phyloP scores from a whole-genome alignment of 2,888 invertebrate genomes.

The Tachina fera region DNA sequence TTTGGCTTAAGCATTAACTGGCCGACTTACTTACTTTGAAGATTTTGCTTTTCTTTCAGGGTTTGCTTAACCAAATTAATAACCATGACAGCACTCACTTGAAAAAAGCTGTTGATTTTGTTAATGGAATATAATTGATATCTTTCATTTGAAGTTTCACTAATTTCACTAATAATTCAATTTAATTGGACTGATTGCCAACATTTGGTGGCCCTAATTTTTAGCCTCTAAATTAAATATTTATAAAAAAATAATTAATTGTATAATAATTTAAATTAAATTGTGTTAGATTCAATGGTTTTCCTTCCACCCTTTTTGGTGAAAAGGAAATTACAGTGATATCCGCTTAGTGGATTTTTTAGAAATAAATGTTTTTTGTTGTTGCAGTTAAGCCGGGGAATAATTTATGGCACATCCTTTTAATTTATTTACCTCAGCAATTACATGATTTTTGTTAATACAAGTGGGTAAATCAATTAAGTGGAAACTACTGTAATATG shows the following conservation, averaged over 20 bases:
- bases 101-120: slow-evolving; percentile 24
- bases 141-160: slow-evolving; percentile 71
- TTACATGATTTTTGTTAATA: no score
- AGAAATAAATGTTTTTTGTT: neutral
- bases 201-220: slow-evolving; percentile 66
- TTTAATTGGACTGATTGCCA: slow-evolving; percentile 75
- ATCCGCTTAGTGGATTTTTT: no score
- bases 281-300: slow-evolving; percentile 9
- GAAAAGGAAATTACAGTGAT: neutral
- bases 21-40: slow-evolving; percentile 17
- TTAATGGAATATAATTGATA: slow-evolving; percentile 29
- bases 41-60: neutral
- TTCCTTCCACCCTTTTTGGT: slow-evolving; percentile 27
- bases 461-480: no score
- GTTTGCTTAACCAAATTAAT: slow-evolving; percentile 74
- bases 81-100: slow-evolving; percentile 75
- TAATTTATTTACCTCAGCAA: no score
- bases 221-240: neutral
- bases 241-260: slow-evolving; percentile 17
- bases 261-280: slow-evolving; percentile 31
- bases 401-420: no score
- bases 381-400: no score
- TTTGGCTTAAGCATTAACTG: slow-evolving; percentile 58
- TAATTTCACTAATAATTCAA: slow-evolving; percentile 79
- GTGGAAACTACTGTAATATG: no score